A percentile compares a stretch with the other conserved stretches of the same genome.
phyloP scores from a whole-genome alignment of 2,888 invertebrate genomes.

The Eubasilissa splendida region DNA sequence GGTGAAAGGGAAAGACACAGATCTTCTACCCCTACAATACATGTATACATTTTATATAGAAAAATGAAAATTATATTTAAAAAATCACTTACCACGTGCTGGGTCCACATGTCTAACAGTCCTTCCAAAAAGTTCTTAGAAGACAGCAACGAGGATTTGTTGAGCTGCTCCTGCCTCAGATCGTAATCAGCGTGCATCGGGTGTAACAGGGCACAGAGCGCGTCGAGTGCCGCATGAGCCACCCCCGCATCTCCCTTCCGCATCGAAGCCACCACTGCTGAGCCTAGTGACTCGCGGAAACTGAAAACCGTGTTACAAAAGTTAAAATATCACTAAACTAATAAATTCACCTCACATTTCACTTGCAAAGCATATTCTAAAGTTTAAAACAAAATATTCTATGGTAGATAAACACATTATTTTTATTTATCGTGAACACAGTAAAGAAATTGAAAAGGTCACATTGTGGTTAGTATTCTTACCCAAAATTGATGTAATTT shows the following conservation, averaged over 20 bases:
- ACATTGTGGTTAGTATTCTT: too few relatives aligned
- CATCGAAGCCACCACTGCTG: slow-evolving; percentile 91
- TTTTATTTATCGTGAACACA: too few relatives aligned
- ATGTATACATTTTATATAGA: background rate
- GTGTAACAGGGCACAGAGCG: slow-evolving; percentile 98
- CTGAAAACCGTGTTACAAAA: slow-evolving; percentile 66
- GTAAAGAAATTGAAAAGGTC: too few relatives aligned
- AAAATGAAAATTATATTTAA: background rate
- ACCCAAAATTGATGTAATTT: too few relatives aligned
- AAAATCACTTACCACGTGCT: slow-evolving; percentile 84
- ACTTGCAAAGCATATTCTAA: too few relatives aligned
- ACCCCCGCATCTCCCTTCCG: slow-evolving; percentile 91
- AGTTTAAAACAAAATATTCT: too few relatives aligned
- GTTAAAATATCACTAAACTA: too few relatives aligned
- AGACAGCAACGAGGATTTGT: slow-evolving; percentile 95
- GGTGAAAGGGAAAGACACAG: too few relatives aligned
- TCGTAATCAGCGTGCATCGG: slow-evolving; percentile 98
- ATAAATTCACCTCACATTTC: too few relatives aligned
- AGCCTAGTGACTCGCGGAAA: slow-evolving; percentile 95
- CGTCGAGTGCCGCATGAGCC: slow-evolving; percentile 96
- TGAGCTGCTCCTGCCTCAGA: slow-evolving; percentile 96
- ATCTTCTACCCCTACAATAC: too few relatives aligned
- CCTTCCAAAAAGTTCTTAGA: slow-evolving; percentile 93
- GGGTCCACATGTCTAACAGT: slow-evolving; percentile 94
- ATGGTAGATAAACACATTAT: too few relatives aligned